Percentiles rank a stretch among this genome's conserved stretches.
These are phyloP conservation scores for Dryobates pubescens DNA, from an alignment of 2,797 vertebrate genomes.

Conservation along the genomic window DNA sequence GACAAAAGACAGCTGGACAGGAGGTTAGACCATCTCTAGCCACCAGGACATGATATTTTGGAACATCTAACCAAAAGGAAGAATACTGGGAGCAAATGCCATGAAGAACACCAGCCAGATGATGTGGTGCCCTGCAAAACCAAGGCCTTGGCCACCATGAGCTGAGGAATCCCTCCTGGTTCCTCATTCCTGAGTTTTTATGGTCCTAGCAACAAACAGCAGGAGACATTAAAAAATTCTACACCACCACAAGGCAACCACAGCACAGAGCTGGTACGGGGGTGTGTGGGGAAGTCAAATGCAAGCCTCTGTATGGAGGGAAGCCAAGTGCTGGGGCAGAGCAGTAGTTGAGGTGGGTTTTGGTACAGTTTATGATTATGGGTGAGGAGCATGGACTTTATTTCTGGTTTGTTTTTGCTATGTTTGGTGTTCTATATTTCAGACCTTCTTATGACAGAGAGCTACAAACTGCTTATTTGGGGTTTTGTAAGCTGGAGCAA, in stretches of 20 bases:
- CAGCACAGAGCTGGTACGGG: neutral
- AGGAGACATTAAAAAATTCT: neutral
- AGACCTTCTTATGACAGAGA: neutral
- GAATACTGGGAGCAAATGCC: neutral
- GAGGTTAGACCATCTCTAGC: neutral
- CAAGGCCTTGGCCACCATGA: neutral
- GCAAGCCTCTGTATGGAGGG: neutral
- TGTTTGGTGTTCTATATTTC: neutral
- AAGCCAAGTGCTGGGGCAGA: neutral
- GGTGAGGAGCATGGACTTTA: neutral
- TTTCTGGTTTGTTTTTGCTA: neutral
- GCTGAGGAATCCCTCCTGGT: neutral
- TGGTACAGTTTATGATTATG: neutral
- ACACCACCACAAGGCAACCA: neutral
- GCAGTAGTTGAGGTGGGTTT: neutral
- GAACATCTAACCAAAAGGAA: neutral
- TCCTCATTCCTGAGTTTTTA: rapidly evolving
- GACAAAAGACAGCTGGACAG: neutral
- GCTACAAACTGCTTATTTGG: neutral
- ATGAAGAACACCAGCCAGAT: neutral
- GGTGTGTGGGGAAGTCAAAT: rapidly evolving
- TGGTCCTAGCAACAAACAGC: neutral
- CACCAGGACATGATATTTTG: neutral
- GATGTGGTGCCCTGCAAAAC: neutral
- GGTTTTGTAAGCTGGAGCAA: slow-evolving; percentile 11